Base-by-base conservation (phyloP, 1,140 invertebrate species). In the Heliconius nattereri region DNA sequence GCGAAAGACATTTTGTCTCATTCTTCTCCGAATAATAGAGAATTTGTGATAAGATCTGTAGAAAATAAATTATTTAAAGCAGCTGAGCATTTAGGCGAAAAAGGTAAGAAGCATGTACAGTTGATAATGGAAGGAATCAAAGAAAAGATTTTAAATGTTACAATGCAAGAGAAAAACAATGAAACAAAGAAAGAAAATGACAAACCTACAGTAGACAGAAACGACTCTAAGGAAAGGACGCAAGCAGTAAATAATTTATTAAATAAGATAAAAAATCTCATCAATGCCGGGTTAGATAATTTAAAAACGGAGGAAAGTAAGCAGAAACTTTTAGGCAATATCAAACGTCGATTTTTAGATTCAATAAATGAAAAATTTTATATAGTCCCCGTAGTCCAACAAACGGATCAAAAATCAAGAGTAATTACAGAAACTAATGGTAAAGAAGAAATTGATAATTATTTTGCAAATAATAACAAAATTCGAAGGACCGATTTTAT, bases 111-210 rank as follows among this genome's bases (percentile, higher is more conserved):
- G 77, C 86, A 87, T 76, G 73, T 86, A 5, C 78, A 81, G 66
- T 75, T 85, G 29, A 84, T 89, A 49, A 88, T 89, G 85, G 71
- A 86, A 49, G 81, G 83, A 29, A 81, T 89, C 72, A 86, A 84
- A 82, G 60, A 66, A 23, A 66, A 66, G n/a, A 66, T 66, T 66
- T 66, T 66, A 66, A 66, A 66, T 29, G 16, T 66, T 26, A 66
- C 60, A 2, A 66, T 29, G 60, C 60, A 66, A 29, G 3, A 13
- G 5, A 66, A 6, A 26, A 29, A 66, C 6, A 13, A 26, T 13
- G 11, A 13, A 13, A 23, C 54, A n/a, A 60, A 60, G 3, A 23
- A 60, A 26, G 60, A 66, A 66, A 66, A 66, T 29, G 23, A 66
- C 26, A 16, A 66, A 29, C n/a, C 23, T 66, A 9, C 26, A 13